Evolutionary conservation across 2,797 vertebrate genomes (phyloP).

Genomic region (Phrynocephalus guinanensis): DNA sequence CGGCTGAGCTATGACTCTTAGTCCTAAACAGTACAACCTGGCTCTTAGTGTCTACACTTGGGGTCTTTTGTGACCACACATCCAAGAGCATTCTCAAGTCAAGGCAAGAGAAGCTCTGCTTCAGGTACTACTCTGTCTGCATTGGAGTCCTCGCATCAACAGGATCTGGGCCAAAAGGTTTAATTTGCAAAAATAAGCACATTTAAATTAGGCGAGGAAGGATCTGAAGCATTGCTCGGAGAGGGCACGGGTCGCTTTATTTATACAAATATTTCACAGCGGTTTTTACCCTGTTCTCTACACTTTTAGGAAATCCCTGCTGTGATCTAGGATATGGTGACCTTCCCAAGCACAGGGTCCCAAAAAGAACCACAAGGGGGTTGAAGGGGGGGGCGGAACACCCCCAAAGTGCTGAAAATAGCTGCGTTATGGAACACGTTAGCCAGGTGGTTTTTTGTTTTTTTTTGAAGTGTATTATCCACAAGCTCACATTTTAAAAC

Average conservation of each 20-base stretch:
- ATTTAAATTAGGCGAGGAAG: neutral
- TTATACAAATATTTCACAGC: neutral
- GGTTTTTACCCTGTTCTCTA: neutral
- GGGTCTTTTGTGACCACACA: neutral
- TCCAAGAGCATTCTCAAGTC: neutral
- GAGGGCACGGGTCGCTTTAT: neutral
- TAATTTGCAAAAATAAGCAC: conserved; percentile 2
- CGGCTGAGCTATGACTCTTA: neutral
- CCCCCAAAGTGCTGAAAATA: conserved; percentile 34
- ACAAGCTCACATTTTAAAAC: conserved; percentile 5
- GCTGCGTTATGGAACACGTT: conserved; percentile 46
- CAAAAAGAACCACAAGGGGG: conserved; percentile 31
- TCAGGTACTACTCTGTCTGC: neutral
- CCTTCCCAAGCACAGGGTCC: conserved; percentile 16
- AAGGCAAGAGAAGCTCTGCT: neutral
- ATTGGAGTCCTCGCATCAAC: neutral
- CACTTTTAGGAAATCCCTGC: conserved; percentile 5
- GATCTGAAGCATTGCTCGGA: neutral
- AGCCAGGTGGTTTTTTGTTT: neutral
- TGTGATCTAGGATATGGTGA: conserved; percentile 36
- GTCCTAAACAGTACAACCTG: neutral
- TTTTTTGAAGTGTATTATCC: conserved; percentile 30
- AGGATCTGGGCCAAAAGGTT: neutral
- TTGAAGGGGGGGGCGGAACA: neutral
- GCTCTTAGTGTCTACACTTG: neutral